phyloP scores from a whole-genome alignment of 2,888 invertebrate genomes.

The Rhynchonema sp. region DNA sequence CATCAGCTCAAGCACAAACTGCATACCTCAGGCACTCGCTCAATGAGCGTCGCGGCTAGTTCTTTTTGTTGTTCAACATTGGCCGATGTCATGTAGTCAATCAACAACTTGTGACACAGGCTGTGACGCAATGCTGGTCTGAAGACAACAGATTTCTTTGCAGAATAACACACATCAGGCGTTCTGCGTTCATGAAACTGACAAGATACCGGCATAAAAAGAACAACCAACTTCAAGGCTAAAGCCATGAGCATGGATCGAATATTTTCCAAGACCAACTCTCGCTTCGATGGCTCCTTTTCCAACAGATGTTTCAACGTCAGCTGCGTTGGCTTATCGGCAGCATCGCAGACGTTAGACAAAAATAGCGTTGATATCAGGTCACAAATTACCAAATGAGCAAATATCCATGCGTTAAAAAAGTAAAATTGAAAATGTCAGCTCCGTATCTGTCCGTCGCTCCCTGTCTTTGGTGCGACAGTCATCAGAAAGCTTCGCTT shows the following conservation, averaged over 20 bases:
- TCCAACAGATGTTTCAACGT: not conserved
- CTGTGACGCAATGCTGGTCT: slow-evolving; percentile 36
- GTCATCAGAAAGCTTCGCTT: not conserved
- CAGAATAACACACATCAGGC: no score
- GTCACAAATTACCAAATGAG: not conserved
- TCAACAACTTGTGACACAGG: slow-evolving; percentile 57
- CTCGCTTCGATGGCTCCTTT: not conserved
- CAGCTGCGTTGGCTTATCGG: no score
- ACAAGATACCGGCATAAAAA: no score
- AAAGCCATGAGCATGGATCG: not conserved
- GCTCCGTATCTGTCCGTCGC: not conserved
- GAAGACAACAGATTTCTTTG: no score
- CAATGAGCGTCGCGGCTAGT: slow-evolving; percentile 49
- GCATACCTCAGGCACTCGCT: slow-evolving; percentile 41
- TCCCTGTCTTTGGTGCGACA: not conserved
- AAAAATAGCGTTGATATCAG: no score
- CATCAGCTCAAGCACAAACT: no score
- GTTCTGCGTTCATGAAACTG: not conserved
- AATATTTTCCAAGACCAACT: not conserved
- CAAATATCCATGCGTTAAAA: no score
- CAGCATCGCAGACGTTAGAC: no score
- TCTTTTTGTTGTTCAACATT: slow-evolving; percentile 40
- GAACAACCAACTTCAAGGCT: no score
- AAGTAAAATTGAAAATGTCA: no score
- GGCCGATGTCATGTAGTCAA: slow-evolving; percentile 58